phyloP scores from a whole-genome alignment of 2,888 invertebrate genomes.

The Tortricodes alternella region DNA sequence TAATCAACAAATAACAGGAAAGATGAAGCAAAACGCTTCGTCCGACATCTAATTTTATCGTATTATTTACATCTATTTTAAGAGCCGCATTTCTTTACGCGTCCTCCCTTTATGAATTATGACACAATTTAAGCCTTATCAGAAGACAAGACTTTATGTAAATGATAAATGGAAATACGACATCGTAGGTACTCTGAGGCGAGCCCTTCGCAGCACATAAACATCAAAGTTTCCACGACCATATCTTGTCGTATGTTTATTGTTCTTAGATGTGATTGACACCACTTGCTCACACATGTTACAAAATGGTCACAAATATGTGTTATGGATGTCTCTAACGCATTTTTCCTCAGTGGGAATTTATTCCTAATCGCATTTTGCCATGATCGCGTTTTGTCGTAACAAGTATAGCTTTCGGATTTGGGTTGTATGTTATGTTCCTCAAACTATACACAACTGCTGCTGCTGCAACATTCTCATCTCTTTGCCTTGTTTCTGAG shows the following conservation, averaged over 20 bases:
- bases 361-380: no score
- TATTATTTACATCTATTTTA: background rate
- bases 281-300: no score
- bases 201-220: constrained; percentile 20
- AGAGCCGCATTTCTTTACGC: background rate
- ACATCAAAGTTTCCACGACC: constrained; percentile 7
- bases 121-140: background rate
- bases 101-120: background rate
- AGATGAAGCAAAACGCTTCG: no score
- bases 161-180: constrained; percentile 3
- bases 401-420: no score
- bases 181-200: constrained; percentile 1
- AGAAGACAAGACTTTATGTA: constrained; percentile 5
- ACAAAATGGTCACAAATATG: no score
- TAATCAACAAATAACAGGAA: no score
- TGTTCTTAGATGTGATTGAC: background rate
- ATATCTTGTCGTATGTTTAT: background rate
- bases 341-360: background rate
- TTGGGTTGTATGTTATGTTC: no score
- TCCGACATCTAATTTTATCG: no score
- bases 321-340: background rate
- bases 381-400: no score
- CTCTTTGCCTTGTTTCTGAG: no score
- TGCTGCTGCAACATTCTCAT: no score
- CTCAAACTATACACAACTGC: no score